phyloP scores from a whole-genome alignment of 2,113 vertebrate genomes.

The Chinchilla lanigera region DNA sequence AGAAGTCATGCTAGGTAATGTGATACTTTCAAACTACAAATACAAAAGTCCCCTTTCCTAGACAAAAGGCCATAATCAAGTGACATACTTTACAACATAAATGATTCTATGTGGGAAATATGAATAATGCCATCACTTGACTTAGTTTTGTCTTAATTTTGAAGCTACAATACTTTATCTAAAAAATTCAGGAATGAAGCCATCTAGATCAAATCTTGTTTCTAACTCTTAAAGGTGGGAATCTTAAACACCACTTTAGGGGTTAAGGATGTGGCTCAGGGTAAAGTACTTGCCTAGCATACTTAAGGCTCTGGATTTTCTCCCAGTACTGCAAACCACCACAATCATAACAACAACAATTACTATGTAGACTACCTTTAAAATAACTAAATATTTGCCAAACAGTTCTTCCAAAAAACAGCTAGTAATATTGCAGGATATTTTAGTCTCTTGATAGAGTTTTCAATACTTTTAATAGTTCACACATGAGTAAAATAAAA shows the following conservation, averaged over 20 bases:
- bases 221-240: neutral
- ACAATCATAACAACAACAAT: neutral
- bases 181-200: neutral
- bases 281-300: neutral
- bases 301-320: neutral
- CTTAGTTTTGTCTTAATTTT: neutral
- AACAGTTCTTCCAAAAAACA: neutral
- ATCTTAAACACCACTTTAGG: neutral
- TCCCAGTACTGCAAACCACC: neutral
- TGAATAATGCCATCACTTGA: neutral
- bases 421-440: neutral
- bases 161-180: neutral
- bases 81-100: neutral
- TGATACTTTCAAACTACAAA: neutral
- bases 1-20: neutral
- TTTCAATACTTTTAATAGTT: neutral
- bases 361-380: neutral
- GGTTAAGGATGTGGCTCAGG: neutral
- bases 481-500: neutral
- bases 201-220: neutral
- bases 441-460: neutral
- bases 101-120: neutral
- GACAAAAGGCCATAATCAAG: neutral
- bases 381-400: neutral
- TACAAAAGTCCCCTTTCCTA: neutral